A percentile compares a stretch with the other conserved stretches of the same genome.
These are phyloP conservation scores for Ophion ventricosus DNA, from an alignment of 2,888 invertebrate species.

Conservation along the genomic window DNA sequence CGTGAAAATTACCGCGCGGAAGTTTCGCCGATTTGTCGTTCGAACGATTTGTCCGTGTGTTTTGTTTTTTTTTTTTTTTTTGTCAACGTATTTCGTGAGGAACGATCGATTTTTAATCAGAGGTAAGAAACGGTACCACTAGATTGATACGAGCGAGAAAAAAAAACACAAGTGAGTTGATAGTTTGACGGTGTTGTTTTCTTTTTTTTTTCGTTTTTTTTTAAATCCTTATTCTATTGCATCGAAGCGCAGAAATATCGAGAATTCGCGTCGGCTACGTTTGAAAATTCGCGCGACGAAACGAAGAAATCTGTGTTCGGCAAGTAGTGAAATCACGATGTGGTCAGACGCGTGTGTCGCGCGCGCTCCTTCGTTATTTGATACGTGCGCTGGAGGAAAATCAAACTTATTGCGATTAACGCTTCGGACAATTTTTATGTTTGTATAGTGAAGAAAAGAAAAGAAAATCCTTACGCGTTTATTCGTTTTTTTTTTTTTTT, in stretches of 20 bases:
- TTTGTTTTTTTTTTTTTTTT: slow-evolving; percentile 11
- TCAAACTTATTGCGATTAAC: background rate
- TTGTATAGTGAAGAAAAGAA: too few species aligned
- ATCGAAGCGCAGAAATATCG: background rate
- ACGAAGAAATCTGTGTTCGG: slow-evolving; percentile 5
- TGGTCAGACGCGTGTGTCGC: slow-evolving; percentile 48
- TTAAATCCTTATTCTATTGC: background rate
- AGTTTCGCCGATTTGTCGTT: slow-evolving; percentile 4
- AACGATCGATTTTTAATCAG: slow-evolving; percentile 25
- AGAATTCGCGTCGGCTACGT: background rate
- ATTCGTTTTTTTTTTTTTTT: too few species aligned
- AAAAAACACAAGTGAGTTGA: background rate
- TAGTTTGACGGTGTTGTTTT: background rate
- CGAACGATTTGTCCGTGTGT: background rate
- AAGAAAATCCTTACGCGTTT: too few species aligned
- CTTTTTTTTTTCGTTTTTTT: background rate
- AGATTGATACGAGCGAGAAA: too few species aligned
- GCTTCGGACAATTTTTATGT: background rate
- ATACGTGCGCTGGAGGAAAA: slow-evolving; percentile 19
- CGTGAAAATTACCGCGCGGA: background rate
- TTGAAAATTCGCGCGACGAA: background rate
- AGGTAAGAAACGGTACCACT: slow-evolving; percentile 58
- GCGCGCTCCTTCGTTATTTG: background rate
- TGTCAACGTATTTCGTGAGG: slow-evolving; percentile 18
- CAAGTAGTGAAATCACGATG: slow-evolving; percentile 57